Evolutionary conservation across 2,888 invertebrate genomes (phyloP).

Genomic region (Bombyx huttoni): DNA sequence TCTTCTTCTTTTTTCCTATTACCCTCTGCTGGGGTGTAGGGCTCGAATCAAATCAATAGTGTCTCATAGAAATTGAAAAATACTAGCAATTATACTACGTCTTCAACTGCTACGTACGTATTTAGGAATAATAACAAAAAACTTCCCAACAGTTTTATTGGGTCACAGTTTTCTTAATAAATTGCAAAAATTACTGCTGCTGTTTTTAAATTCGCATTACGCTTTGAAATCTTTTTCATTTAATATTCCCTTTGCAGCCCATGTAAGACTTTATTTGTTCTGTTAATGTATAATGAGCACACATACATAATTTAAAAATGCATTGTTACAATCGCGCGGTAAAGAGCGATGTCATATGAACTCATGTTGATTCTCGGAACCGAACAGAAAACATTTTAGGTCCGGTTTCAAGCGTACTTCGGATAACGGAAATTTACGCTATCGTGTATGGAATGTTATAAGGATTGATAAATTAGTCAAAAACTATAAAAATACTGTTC

Average conservation of each 20-base stretch:
- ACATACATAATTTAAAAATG: conserved; percentile 1
- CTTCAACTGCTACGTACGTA: no score
- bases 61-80: no score
- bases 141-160: no score
- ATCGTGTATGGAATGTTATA: neutral
- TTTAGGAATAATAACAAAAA: no score
- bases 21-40: no score
- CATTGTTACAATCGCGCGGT: conserved; percentile 14
- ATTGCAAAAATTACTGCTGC: no score
- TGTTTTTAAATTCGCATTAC: no score
- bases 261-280: neutral
- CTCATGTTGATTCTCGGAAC: conserved; percentile 18
- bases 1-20: no score
- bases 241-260: neutral
- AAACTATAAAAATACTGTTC: neutral
- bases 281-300: neutral
- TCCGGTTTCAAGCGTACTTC: conserved; percentile 1
- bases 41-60: no score
- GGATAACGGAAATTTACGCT: conserved; percentile 1
- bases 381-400: conserved; percentile 7
- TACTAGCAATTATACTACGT: no score
- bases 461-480: neutral
- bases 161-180: no score
- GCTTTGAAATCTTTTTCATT: no score
- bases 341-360: conserved; percentile 10